phyloP scores from a whole-genome alignment of 2,888 invertebrate species.

The Sepioteuthis lessoniana region DNA sequence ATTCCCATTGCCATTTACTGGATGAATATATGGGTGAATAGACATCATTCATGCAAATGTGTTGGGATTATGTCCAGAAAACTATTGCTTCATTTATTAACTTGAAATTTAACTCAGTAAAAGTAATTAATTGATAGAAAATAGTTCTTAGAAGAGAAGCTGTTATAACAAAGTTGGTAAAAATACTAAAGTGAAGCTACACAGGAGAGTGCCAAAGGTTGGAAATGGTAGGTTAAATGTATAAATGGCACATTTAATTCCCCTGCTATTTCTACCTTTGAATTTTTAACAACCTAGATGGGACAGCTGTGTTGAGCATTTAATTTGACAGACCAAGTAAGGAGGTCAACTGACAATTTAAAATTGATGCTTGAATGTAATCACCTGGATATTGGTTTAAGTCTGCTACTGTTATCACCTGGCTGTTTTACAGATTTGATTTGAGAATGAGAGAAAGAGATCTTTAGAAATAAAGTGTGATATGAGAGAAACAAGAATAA shows the following conservation, averaged over 20 bases:
- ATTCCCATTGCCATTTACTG: no score
- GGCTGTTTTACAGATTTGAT: neutral
- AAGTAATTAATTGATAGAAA: neutral
- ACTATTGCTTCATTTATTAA: neutral
- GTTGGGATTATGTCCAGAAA: neutral
- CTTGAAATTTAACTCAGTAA: neutral
- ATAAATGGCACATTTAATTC: neutral
- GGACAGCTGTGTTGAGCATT: neutral
- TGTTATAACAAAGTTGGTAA: neutral
- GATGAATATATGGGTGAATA: no score
- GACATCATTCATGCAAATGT: no score
- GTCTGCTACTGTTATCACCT: neutral
- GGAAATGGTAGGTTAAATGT: neutral
- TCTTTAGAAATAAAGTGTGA: neutral
- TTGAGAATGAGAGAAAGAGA: neutral
- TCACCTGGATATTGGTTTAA: neutral
- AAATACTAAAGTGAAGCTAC: neutral
- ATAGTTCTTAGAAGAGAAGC: neutral
- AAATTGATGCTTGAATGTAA: neutral
- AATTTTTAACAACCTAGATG: neutral
- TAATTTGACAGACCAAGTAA: neutral
- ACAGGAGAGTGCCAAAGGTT: neutral
- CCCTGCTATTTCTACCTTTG: neutral
- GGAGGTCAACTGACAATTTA: neutral
- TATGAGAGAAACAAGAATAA: neutral